phyloP scores from a whole-genome alignment of 2,888 invertebrate species.

The Andrena haemorrhoa region DNA sequence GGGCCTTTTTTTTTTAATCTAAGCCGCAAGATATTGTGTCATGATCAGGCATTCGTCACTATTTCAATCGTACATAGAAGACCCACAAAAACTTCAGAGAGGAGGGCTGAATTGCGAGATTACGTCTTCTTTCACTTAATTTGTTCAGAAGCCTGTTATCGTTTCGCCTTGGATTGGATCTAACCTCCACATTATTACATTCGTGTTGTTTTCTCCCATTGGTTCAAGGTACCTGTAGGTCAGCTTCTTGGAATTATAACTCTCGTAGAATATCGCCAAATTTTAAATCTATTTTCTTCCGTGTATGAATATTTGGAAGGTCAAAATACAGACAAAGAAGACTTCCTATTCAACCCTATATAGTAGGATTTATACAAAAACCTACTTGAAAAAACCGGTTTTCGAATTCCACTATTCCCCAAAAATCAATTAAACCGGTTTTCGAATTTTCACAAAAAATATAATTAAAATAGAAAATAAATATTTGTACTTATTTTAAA shows the following conservation, averaged over 20 bases:
- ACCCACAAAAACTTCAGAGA: slow-evolving; percentile 60
- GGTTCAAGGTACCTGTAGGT: neutral
- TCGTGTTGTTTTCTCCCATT: neutral
- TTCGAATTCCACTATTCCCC: too few species aligned
- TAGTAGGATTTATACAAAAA: too few species aligned
- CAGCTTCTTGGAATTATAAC: neutral
- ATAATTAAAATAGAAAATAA: too few species aligned
- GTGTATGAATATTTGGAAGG: too few species aligned
- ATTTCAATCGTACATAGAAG: slow-evolving; percentile 60
- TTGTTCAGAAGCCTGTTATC: slow-evolving; percentile 73
- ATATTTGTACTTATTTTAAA: too few species aligned
- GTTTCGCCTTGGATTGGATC: slow-evolving; percentile 27
- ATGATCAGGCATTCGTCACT: neutral
- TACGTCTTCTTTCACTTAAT: slow-evolving; percentile 62
- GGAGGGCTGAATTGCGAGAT: slow-evolving; percentile 38
- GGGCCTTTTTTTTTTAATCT: neutral
- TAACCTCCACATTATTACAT: slow-evolving; percentile 46
- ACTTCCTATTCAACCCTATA: too few species aligned
- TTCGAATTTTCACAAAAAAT: too few species aligned
- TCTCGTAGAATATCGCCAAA: neutral
- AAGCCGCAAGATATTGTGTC: neutral
- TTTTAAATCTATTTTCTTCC: too few species aligned
- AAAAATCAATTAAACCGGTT: too few species aligned
- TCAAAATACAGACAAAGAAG: too few species aligned
- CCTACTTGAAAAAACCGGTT: too few species aligned